These are phyloP conservation scores for Axinella damicornis DNA, from an alignment of 37 sponge, comb jelly and placozoan genomes.

Conservation along the genomic window DNA sequence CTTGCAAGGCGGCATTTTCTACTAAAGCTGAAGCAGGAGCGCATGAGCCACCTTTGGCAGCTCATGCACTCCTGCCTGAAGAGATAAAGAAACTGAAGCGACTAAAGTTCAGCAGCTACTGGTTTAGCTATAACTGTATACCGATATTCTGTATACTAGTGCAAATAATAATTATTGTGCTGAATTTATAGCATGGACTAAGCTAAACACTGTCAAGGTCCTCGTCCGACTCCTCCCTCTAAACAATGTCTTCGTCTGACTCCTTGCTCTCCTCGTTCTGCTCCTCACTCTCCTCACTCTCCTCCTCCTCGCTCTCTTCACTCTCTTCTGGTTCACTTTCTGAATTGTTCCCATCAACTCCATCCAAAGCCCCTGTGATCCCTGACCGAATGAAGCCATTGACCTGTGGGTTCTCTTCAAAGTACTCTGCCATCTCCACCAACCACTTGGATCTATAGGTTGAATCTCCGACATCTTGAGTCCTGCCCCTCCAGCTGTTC, in stretches of 20 bases:
- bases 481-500: constrained; percentile 30
- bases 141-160: too few species aligned
- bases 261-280: too few species aligned
- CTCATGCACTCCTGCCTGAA: too few species aligned
- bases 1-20: constrained; percentile 8
- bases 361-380: constrained; percentile 9
- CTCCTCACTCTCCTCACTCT: too few species aligned
- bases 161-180: too few species aligned
- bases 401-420: background rate
- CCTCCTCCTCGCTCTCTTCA: background rate
- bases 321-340: background rate
- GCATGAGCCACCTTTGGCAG: too few species aligned
- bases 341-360: background rate
- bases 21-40: background rate
- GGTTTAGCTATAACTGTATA: background rate
- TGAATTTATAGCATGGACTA: too few species aligned
- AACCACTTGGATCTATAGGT: constrained; percentile 54
- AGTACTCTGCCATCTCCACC: constrained; percentile 45
- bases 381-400: constrained; percentile 62
- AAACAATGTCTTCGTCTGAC: too few species aligned
- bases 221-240: too few species aligned
- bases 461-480: background rate
- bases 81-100: constrained; percentile 20
- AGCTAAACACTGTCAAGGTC: too few species aligned
- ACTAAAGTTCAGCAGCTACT: background rate